A percentile compares a stretch with the other conserved stretches of the same genome.
These are phyloP conservation scores for Allolobophora icterica DNA, from an alignment of 2,888 invertebrate species.

Conservation along the genomic window DNA sequence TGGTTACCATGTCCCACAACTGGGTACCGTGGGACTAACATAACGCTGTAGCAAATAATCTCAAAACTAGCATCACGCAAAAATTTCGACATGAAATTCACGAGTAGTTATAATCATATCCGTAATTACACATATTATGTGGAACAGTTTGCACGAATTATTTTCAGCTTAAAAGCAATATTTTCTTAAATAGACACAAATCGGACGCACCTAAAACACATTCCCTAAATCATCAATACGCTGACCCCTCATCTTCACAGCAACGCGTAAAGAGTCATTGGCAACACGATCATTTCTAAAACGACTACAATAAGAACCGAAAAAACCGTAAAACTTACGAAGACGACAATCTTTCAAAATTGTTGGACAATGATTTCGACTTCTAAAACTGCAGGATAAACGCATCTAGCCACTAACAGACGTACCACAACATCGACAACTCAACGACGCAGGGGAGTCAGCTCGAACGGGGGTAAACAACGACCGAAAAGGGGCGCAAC, in stretches of 20 bases:
- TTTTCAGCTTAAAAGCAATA: not conserved
- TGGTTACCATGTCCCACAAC: no score
- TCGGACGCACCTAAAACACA: not conserved
- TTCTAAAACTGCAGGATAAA: conserved; percentile 27
- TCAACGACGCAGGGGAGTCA: not conserved
- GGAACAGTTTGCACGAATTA: no score
- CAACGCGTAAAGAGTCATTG: not conserved
- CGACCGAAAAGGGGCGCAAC: not conserved
- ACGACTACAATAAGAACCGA: not conserved
- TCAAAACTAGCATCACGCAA: not conserved
- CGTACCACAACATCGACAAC: not conserved
- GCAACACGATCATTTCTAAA: not conserved
- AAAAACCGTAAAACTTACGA: not conserved
- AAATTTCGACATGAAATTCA: not conserved
- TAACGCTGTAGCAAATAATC: no score
- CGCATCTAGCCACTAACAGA: conserved; percentile 6
- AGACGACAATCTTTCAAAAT: not conserved
- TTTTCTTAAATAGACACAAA: not conserved
- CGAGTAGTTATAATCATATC: not conserved
- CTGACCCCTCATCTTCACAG: not conserved
- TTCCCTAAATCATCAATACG: no score
- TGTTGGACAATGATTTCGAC: not conserved
- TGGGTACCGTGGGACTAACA: no score
- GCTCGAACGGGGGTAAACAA: conserved; percentile 5
- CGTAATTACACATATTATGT: not conserved